Evolutionary conservation across 2,797 vertebrate species (phyloP), one percentile per base, ranked within the genome.

Genomic region (Hydrolagus colliei): DNA sequence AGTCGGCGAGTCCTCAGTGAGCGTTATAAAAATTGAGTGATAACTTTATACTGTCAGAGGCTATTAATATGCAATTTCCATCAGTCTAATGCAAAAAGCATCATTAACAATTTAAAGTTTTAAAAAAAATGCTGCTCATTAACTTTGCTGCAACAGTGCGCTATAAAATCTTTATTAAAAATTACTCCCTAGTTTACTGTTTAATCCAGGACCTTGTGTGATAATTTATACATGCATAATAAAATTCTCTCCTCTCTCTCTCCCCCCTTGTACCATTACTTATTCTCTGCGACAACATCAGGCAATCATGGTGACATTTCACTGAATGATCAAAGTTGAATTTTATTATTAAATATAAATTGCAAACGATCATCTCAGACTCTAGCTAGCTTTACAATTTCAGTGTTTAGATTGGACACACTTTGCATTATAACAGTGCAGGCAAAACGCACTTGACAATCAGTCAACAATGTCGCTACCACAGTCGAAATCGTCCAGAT

Each of bases 161-260:
- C 97, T 97, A 97, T 98, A 98, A 97, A 97, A 97, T 95, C 94
- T 97, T 95, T 97, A 97, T 98, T 98, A 98, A 98, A 98, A 98
- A 99, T 98, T 95, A 96, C 93, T 97, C 96, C 96, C 96, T 87
- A 96, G 97, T 95, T 97, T 98, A 96, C 94, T 95, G 96, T 98
- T 96, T 97, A 96, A 96, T 95, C 96, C 65, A 52, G 16, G 98
- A 96, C 95, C 98, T 98, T 98, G 98, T 97, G 96, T 97, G 96
- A 95, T 96, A 96, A 98, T 98, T 97, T 96, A 96, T 95, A 95
- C 95, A 95, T 94, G 94, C 93, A 95, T 97, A 98, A 98, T 98
- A 98, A 96, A 96, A 97, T 97, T 96, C 97, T 96, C 96, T 94
- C 41, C 96, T 97, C 96, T 97, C 96, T 97, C 97, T 98, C 97